A percentile compares a stretch with the other conserved stretches of the same genome.
These are phyloP conservation scores for Bergia sp. DNA, from an alignment of 92 coral and sea anemone genomes.

Conservation along the genomic window DNA sequence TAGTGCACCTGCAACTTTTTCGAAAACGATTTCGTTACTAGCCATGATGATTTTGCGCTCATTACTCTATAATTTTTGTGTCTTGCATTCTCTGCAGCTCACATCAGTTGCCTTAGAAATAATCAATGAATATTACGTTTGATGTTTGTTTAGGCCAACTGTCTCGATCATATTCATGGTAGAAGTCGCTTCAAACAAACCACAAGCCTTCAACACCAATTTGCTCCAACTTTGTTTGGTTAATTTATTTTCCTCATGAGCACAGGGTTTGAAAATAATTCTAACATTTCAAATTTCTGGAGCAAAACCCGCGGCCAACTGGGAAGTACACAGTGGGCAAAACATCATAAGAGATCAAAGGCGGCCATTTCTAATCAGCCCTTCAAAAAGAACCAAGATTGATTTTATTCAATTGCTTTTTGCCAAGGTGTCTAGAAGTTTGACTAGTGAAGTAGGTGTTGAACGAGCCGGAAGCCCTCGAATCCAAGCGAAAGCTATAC, in stretches of 20 bases:
- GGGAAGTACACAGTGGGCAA: constrained; percentile 35
- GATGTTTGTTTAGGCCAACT: constrained; percentile 32
- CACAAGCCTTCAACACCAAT: constrained; percentile 32
- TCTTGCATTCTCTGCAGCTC: constrained; percentile 28
- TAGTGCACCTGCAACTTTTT: constrained; percentile 31
- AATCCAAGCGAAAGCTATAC: constrained; percentile 64
- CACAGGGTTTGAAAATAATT: not conserved
- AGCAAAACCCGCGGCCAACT: constrained; percentile 25
- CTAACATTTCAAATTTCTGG: not conserved
- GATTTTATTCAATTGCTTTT: constrained; percentile 56
- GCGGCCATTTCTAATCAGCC: constrained; percentile 67
- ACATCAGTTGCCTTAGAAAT: constrained; percentile 38
- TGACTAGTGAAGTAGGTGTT: constrained; percentile 77
- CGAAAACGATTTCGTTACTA: constrained; percentile 34
- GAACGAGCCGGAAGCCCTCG: constrained; percentile 75
- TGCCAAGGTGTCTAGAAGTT: constrained; percentile 71
- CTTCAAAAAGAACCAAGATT: constrained; percentile 41
- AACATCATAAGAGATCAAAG: constrained; percentile 65
- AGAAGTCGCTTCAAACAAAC: constrained; percentile 18
- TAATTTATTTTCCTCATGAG: constrained; percentile 20
- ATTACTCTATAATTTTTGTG: not conserved
- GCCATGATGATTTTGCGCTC: constrained; percentile 1
- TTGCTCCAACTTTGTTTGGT: constrained; percentile 15
- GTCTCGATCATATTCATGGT: not conserved
- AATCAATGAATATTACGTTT: constrained; percentile 4